Conservation (phyloP, 2,113 vertebrate species). For the Xenopus borealis region DNA sequence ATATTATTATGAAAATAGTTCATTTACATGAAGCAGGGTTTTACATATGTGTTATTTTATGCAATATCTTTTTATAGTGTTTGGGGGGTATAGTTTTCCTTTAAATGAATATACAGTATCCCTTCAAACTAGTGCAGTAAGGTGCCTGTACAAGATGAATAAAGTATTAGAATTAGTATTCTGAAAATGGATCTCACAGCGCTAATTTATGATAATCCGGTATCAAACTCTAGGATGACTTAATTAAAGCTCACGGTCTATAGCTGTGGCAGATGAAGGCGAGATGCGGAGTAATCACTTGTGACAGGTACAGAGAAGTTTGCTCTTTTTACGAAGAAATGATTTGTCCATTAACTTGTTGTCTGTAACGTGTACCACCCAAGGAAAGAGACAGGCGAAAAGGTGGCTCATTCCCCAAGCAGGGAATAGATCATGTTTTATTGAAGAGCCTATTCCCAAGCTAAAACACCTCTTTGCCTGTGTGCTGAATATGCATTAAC, state of each 20-base stretch:
- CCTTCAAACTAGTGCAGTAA: no score
- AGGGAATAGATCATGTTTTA: not conserved
- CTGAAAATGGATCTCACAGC: not conserved
- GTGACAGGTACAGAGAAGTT: constrained; percentile 5
- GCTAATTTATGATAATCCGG: constrained; percentile 21
- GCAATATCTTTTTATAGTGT: no score
- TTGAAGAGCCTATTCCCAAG: not conserved
- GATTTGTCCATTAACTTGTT: not conserved
- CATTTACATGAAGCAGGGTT: no score
- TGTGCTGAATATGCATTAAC: not conserved
- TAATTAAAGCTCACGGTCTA: constrained; percentile 5
- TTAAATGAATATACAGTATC: no score
- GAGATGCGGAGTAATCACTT: constrained; percentile 13
- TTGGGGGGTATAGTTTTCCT: no score
- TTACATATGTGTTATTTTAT: no score
- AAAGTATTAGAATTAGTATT: constrained; percentile 2
- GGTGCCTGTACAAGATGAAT: no score
- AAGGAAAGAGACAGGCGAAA: not conserved
- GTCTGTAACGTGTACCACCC: not conserved
- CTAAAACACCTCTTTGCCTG: not conserved
- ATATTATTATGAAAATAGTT: no score
- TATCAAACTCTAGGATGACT: constrained; percentile 6
- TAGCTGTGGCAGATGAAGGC: constrained; percentile 9
- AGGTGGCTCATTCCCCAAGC: not conserved
- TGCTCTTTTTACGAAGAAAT: constrained; percentile 1